A percentile compares a stretch with the other conserved stretches of the same genome.
phyloP scores from a whole-genome alignment of 2,797 vertebrate genomes.

The Oreortyx pictus region DNA sequence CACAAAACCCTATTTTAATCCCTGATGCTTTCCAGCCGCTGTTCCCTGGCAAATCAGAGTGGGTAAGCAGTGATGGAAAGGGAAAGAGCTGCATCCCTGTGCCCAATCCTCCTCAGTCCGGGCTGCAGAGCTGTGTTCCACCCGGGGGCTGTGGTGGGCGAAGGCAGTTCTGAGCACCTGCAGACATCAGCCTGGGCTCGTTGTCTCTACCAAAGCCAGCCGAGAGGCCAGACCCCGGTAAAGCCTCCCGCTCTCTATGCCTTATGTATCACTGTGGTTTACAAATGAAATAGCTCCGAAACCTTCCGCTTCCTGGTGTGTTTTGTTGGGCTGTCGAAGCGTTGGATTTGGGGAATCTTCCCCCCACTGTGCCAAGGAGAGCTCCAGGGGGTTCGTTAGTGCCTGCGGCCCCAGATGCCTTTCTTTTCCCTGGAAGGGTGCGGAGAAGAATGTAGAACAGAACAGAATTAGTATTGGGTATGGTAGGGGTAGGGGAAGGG shows the following conservation, averaged over 20 bases:
- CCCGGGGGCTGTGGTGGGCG: neutral
- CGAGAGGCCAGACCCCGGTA: neutral
- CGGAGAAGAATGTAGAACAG: neutral
- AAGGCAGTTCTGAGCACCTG: neutral
- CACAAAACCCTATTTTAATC: neutral
- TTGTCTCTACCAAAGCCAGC: neutral
- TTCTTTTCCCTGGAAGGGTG: neutral
- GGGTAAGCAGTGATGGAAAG: neutral
- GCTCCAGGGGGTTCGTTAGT: neutral
- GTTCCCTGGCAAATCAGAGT: neutral
- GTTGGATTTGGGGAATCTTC: neutral
- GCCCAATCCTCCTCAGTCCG: rapidly evolving
- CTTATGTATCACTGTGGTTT: conserved; percentile 20
- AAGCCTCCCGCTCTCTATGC: neutral
- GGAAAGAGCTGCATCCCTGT: neutral
- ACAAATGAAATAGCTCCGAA: conserved; percentile 51
- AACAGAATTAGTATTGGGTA: neutral
- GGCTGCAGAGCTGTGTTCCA: neutral
- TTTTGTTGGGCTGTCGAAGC: neutral
- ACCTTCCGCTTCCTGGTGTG: neutral
- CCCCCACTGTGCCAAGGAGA: neutral
- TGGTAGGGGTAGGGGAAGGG: no score
- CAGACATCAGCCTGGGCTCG: neutral
- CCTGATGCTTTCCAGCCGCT: neutral
- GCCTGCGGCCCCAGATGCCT: neutral